Evolutionary conservation across 2,888 invertebrate species (phyloP), one percentile per base, ranked within the genome.

Genomic region (Pachydiplax longipennis): DNA sequence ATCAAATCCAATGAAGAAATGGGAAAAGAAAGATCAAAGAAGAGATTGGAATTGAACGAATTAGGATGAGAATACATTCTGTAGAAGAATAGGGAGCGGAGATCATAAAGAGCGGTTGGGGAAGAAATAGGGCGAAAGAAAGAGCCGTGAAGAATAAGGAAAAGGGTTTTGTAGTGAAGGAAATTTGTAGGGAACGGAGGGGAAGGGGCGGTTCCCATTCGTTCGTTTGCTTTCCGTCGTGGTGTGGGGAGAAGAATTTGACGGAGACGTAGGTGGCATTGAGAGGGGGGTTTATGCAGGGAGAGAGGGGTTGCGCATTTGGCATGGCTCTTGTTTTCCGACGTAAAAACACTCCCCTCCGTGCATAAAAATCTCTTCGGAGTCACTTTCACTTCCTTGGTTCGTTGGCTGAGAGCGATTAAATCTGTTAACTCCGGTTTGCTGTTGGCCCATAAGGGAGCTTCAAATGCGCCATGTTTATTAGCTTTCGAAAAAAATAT

Each of bases 371-470:
- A 83, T 53, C 83, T 83, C 83, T 82, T 25, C 53, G 31, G 83
- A 83, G 53, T 83, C 83, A 83, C 53, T 83, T 83, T 53, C 83
- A 83, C 83, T 83, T 31, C 53, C 53, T 8, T 48, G 82, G 82
- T 25, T 44, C 25, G 82, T n/a, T 53, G 53, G 31, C 48, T 53
- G 83, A 53, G 53, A 13, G 53, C 53, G 82, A 82, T 82, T 82
- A 44, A 48, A 48, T 82, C 82, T 48, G 48, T 31, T 53, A 44
- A 13, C 44, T 40, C 82, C 82, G n/a, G 22, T n/a, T 40, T 81
- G 81, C 81, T 40, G 40, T 40, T 81, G 22, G n/a, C 25, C 44
- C 82, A 15, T n/a, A 40, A 22, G 82, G n/a, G 82, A 25, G 48
- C 22, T 73, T 73, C 83, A 10, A 35, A 53, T 10, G 31, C 53